Percentiles rank a stretch among this genome's conserved stretches.
Conservation (phyloP, 2,113 vertebrate species). For the Chaetops frenatus region DNA sequence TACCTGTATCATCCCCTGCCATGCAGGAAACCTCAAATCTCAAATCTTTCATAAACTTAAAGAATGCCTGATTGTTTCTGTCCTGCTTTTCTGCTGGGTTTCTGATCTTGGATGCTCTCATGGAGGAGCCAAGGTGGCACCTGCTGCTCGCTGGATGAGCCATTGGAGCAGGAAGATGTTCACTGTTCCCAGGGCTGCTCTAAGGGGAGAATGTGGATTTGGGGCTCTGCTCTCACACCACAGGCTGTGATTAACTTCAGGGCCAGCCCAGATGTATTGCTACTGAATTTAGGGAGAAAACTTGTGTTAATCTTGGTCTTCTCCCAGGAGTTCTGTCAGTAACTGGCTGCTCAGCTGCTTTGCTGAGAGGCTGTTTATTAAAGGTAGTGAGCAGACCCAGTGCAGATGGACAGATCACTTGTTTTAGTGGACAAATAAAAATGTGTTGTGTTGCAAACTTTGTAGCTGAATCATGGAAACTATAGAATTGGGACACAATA, state of each 20-base stretch:
- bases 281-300: neutral
- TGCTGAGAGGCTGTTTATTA: neutral
- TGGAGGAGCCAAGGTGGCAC: neutral
- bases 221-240: neutral
- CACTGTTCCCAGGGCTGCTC: neutral
- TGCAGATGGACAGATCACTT: neutral
- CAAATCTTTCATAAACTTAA: neutral
- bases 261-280: neutral
- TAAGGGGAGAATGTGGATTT: too few relatives aligned
- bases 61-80: neutral
- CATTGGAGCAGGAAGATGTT: neutral
- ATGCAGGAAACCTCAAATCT: neutral
- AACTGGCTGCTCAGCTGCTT: neutral
- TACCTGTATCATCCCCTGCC: rapidly evolving
- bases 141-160: rapidly evolving
- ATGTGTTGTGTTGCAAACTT: neutral
- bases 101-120: neutral
- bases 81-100: neutral
- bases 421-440: neutral
- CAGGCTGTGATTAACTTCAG: neutral
- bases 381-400: neutral
- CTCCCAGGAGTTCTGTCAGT: neutral
- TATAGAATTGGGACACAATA: neutral
- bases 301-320: neutral
- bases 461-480: neutral